These are phyloP conservation scores for Marmota monax DNA, from an alignment of 2,113 vertebrate species.

Conservation along the genomic window DNA sequence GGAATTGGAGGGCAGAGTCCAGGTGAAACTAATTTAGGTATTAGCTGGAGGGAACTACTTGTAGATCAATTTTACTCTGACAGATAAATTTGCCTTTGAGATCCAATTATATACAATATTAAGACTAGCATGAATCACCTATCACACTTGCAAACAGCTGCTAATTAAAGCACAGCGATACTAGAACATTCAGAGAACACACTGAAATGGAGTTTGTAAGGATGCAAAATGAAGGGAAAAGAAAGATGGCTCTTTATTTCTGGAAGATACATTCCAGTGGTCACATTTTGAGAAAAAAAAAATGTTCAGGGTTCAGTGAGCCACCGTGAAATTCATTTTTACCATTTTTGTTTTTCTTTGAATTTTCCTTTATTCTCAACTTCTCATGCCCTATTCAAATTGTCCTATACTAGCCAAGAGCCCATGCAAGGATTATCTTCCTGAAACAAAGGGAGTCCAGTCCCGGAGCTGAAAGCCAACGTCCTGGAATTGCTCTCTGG, in stretches of 20 bases:
- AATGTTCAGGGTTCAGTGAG: slow-evolving; percentile 32
- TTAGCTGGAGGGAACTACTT: slow-evolving; percentile 81
- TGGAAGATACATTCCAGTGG: slow-evolving; percentile 56
- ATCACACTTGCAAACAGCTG: slow-evolving; percentile 82
- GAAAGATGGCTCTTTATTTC: slow-evolving; percentile 62
- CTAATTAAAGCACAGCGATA: slow-evolving; percentile 82
- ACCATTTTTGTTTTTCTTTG: slow-evolving; percentile 36
- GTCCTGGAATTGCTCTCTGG: background rate
- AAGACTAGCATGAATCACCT: slow-evolving; percentile 85
- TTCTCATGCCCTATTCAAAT: slow-evolving; percentile 3
- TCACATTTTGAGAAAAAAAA: slow-evolving; percentile 40
- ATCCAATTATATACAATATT: slow-evolving; percentile 85
- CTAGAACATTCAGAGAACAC: slow-evolving; percentile 68
- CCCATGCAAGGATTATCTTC: background rate
- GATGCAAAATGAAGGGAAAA: slow-evolving; percentile 48
- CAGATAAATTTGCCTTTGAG: slow-evolving; percentile 85
- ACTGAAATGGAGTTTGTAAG: slow-evolving; percentile 64
- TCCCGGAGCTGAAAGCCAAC: background rate
- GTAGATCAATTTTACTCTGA: slow-evolving; percentile 83
- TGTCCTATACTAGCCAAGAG: slow-evolving; percentile 6
- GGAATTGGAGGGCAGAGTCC: slow-evolving; percentile 79
- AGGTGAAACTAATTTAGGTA: slow-evolving; percentile 84
- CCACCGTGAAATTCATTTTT: slow-evolving; percentile 59
- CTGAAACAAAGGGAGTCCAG: background rate
- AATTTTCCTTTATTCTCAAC: background rate